These are phyloP conservation scores for Drosophila mimetica DNA, from an alignment of 2,888 invertebrate species.

Conservation along the genomic window DNA sequence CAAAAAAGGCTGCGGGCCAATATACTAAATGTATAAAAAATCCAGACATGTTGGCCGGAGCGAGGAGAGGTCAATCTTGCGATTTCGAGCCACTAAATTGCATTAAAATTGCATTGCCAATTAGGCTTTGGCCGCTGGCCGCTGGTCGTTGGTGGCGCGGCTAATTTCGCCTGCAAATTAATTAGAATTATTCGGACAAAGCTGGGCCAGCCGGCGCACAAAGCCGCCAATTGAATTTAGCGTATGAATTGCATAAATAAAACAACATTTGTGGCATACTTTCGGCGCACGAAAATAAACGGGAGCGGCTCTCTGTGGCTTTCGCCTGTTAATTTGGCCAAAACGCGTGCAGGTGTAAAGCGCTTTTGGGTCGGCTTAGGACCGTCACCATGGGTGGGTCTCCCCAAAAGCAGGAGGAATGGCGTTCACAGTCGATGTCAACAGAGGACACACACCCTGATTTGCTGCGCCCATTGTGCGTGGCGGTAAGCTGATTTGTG, in stretches of 20 bases:
- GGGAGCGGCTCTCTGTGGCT: conserved; percentile 36
- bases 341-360: conserved; percentile 69
- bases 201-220: conserved; percentile 41
- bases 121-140: conserved; percentile 50
- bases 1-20: conserved; percentile 8
- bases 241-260: conserved; percentile 43
- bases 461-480: conserved; percentile 22
- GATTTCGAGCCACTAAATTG: conserved; percentile 50
- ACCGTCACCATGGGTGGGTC: conserved; percentile 26
- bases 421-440: background rate
- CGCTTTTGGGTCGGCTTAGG: conserved; percentile 58
- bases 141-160: conserved; percentile 49
- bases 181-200: conserved; percentile 67
- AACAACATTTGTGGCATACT: conserved; percentile 41
- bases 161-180: conserved; percentile 67
- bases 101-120: conserved; percentile 60
- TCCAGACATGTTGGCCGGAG: background rate
- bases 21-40: background rate
- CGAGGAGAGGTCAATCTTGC: conserved; percentile 19
- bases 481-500: conserved; percentile 65
- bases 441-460: conserved; percentile 6
- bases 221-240: conserved; percentile 65
- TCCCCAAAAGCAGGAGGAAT: background rate
- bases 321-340: conserved; percentile 59
- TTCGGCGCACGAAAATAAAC: conserved; percentile 21